A percentile compares a stretch with the other conserved stretches of the same genome.
phyloP scores from a whole-genome alignment of 2,797 vertebrate genomes.

The Pempheris klunzingeri region DNA sequence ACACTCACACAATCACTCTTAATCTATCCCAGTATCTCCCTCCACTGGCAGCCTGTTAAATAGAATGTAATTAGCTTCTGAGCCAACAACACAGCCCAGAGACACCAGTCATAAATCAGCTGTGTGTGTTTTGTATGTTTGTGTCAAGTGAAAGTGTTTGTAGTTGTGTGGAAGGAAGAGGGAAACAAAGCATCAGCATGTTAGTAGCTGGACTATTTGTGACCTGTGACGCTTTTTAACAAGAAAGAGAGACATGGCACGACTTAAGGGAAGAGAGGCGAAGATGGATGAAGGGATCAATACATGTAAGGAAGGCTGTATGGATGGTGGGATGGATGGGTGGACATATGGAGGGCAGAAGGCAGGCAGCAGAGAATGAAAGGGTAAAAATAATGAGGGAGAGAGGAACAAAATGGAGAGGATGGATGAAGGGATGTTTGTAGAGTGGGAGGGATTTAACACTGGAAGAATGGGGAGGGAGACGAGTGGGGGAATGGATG shows the following conservation, averaged over 20 bases:
- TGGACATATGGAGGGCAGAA: conserved; percentile 36
- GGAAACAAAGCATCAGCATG: conserved; percentile 48
- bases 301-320: conserved; percentile 59
- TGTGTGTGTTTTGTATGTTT: conserved; percentile 14
- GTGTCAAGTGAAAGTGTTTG: conserved; percentile 42
- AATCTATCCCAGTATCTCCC: conserved; percentile 55
- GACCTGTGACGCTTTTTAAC: conserved; percentile 64
- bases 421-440: conserved; percentile 10
- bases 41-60: conserved; percentile 72
- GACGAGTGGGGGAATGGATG: conserved; percentile 32
- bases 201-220: conserved; percentile 45
- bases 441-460: conserved; percentile 33
- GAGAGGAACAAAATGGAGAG: conserved; percentile 38
- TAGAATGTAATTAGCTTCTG: conserved; percentile 74
- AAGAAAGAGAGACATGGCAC: conserved; percentile 57
- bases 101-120: conserved; percentile 73
- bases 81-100: conserved; percentile 58
- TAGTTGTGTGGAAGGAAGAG: conserved; percentile 23
- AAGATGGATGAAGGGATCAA: conserved; percentile 55
- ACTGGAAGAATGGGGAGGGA: conserved; percentile 6
- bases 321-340: conserved; percentile 46
- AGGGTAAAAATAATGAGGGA: conserved; percentile 57
- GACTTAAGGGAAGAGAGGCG: conserved; percentile 34
- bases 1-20: conserved; percentile 39
- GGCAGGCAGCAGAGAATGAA: conserved; percentile 36